These are phyloP conservation scores for Monoplex corrugatus DNA, from an alignment of 2,888 invertebrate species.

Conservation along the genomic window DNA sequence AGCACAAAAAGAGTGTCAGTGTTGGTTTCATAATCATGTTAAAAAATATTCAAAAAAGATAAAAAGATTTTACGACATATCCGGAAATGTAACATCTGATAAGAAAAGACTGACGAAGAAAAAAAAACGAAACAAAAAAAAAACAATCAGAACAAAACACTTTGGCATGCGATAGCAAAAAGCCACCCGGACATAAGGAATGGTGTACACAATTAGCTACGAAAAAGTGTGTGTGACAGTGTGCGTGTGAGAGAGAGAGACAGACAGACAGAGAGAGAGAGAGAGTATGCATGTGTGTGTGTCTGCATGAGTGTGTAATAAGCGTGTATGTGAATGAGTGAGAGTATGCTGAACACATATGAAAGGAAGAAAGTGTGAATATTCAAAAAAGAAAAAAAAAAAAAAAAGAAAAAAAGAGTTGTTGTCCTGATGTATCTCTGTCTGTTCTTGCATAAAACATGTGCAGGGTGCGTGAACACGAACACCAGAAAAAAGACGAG, in stretches of 20 bases:
- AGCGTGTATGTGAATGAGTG: background rate
- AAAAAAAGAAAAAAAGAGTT: background rate
- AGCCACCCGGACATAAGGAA: slow-evolving; percentile 9
- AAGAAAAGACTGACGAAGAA: background rate
- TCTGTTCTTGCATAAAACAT: background rate
- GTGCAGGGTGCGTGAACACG: slow-evolving; percentile 10
- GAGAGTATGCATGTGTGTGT: slow-evolving; percentile 11
- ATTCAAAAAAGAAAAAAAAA: background rate
- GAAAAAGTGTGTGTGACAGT: background rate
- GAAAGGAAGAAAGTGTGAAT: background rate
- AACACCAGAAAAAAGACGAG: background rate
- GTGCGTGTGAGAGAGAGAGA: slow-evolving; percentile 28
- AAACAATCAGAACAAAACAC: background rate
- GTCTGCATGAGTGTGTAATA: slow-evolving; percentile 11
- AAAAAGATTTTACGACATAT: too few species aligned
- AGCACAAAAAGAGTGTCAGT: too few species aligned
- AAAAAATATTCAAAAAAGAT: too few species aligned
- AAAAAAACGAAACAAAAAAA: background rate
- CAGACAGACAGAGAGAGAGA: background rate
- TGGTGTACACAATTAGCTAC: background rate
- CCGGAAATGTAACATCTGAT: background rate
- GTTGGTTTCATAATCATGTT: too few species aligned
- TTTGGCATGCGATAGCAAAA: slow-evolving; percentile 27
- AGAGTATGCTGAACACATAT: background rate
- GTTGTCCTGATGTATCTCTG: background rate